These are phyloP conservation scores for Cepaea nemoralis DNA, from an alignment of 1,140 invertebrate genomes.

Conservation along the genomic window DNA sequence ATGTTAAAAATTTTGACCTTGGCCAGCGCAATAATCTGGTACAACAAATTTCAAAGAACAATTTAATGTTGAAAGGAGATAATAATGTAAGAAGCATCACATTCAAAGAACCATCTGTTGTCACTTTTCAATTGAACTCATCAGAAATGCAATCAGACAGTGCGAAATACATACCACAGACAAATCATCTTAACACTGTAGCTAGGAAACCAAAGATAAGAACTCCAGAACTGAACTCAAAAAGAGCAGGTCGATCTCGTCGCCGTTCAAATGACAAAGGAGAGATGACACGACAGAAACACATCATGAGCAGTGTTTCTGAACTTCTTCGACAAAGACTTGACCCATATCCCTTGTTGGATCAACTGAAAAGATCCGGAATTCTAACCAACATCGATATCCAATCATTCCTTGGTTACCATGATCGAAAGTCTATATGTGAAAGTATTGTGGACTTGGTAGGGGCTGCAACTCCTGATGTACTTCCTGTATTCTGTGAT, in stretches of 20 bases:
- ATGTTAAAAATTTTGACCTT: not conserved
- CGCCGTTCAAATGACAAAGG: constrained; percentile 51
- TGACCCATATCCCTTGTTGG: constrained; percentile 57
- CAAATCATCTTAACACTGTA: constrained; percentile 5
- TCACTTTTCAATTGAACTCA: constrained; percentile 29
- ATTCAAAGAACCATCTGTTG: constrained; percentile 22
- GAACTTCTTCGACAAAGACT: constrained; percentile 64
- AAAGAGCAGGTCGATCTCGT: constrained; percentile 42
- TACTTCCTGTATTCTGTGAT: constrained; percentile 58
- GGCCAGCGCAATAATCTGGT: not conserved
- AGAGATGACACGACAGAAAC: constrained; percentile 54
- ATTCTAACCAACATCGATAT: constrained; percentile 54
- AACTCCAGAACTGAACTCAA: constrained; percentile 53
- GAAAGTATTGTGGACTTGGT: constrained; percentile 59
- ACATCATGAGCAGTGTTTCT: constrained; percentile 59
- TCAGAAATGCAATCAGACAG: constrained; percentile 37
- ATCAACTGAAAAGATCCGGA: constrained; percentile 50
- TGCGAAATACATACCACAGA: constrained; percentile 42
- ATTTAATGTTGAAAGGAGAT: not conserved
- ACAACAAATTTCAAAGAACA: constrained; percentile 14
- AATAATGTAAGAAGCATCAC: not conserved
- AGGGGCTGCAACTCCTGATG: constrained; percentile 52
- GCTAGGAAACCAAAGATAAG: constrained; percentile 52
- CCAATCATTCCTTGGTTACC: constrained; percentile 57
- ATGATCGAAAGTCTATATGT: constrained; percentile 60